Evolutionary conservation across 2,888 invertebrate genomes (phyloP), one percentile per base, ranked within the genome.

Genomic region (Stenodera caucasica): DNA sequence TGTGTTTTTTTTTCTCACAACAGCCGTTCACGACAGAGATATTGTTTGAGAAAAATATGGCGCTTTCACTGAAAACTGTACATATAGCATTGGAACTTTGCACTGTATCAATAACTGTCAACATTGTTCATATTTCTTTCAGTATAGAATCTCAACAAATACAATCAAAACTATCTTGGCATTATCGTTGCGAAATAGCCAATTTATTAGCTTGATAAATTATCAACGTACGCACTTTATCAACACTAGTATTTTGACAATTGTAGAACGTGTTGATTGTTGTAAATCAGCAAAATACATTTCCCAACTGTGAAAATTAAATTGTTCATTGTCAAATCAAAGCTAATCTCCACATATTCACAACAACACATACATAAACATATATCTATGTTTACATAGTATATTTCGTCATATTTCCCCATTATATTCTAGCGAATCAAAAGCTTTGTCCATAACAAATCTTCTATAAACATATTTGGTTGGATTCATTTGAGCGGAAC

Each of bases 31-130:
- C 61, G 69, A 67, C 69, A 65, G 64, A 67, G 67, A 65, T 63
- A 68, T 66, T 64, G 65, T 69, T 69, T 57, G 59, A 58, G 66
- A 61, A 67, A 69, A 68, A 62, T 69, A 69, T 69, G 67, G 67
- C 40, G 60, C 65, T 65, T 62, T 65, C 55, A 59, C 50, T 57
- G 62, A 61, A 66, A 63, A 63, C 62, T 59, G 54, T 37, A 59
- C 54, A 54, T 52, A 32, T 52, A 53, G 49, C 15, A 40, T 56
- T 33, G 53, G 49, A 54, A 53, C 49, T 63, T 57, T 57, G 18
- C 9, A 18, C 26, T 60, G 57, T 57, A 60, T 63, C 63, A 60
- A 63, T 63, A 63, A 60, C 63, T 60, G 63, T 63, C 63, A 57
- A 23, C 50, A n/a, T n/a, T n/a, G 49, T 53, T 56, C 57, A 21